Evolutionary conservation across 2,797 vertebrate species (phyloP).

Genomic region (Scolopax bukidnonensis): DNA sequence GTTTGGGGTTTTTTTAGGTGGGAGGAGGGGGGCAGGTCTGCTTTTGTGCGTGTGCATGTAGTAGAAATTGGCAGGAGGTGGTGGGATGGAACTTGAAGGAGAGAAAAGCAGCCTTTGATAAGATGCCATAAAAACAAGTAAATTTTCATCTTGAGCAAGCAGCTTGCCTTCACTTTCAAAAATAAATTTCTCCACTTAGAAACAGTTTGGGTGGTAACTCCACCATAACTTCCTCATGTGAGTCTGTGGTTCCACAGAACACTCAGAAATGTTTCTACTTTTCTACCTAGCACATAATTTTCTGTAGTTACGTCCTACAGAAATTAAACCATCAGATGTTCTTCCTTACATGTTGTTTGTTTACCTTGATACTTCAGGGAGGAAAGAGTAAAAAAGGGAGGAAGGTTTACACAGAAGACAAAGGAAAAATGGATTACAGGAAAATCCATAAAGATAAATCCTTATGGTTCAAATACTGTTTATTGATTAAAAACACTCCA

Average conservation of each 20-base stretch:
- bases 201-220: constrained; percentile 22
- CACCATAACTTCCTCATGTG: not conserved
- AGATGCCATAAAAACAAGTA: constrained; percentile 33
- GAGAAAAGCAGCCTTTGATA: constrained; percentile 36
- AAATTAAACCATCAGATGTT: not conserved
- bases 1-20: not conserved
- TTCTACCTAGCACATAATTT: not conserved
- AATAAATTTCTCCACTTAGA: constrained; percentile 10
- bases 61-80: constrained; percentile 36
- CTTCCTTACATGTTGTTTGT: not conserved
- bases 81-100: not conserved
- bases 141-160: constrained; percentile 33
- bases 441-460: not conserved
- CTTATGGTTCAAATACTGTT: not conserved
- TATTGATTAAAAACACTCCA: not conserved
- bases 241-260: not conserved
- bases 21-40: not conserved
- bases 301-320: not conserved
- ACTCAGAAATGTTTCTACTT: not conserved
- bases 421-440: not conserved
- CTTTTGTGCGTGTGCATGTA: not conserved
- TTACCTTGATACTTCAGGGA: not conserved
- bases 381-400: not conserved
- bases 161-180: constrained; percentile 40
- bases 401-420: not conserved